Conservation (phyloP, 2,113 vertebrate genomes). For the Narcine bancroftii region DNA sequence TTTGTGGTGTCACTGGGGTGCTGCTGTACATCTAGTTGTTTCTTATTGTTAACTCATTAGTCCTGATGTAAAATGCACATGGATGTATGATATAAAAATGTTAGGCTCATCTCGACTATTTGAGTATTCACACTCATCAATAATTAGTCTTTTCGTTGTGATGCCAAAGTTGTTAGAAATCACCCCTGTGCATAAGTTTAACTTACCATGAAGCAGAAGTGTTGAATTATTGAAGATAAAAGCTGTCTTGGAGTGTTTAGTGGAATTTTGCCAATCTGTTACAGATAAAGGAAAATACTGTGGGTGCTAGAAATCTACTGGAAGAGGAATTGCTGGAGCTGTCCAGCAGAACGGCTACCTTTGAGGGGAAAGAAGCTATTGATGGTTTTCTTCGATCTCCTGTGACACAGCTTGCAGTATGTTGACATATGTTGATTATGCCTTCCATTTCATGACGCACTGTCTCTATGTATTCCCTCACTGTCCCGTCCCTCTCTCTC, state of each 20-base stretch:
- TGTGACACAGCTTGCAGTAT: neutral
- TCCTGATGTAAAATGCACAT: neutral
- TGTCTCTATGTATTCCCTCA: no score
- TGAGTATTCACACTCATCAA: no score
- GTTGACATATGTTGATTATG: neutral
- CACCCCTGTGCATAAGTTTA: neutral
- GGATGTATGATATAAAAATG: no score
- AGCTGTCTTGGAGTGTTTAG: neutral
- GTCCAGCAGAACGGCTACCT: no score
- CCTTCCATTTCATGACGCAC: no score
- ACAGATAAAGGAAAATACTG: no score
- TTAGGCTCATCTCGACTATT: no score
- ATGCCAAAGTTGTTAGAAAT: neutral
- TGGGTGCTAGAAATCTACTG: no score
- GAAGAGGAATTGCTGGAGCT: no score
- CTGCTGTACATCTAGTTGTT: neutral
- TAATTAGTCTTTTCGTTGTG: neutral
- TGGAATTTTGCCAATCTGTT: neutral
- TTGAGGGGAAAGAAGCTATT: no score
- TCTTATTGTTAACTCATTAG: neutral
- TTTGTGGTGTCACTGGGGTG: neutral
- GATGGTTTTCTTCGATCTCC: neutral
- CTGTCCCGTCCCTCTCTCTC: neutral
- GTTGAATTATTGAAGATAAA: neutral
- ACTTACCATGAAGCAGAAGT: neutral